phyloP scores from a whole-genome alignment of 2,888 invertebrate genomes.

The Phania funesta region DNA sequence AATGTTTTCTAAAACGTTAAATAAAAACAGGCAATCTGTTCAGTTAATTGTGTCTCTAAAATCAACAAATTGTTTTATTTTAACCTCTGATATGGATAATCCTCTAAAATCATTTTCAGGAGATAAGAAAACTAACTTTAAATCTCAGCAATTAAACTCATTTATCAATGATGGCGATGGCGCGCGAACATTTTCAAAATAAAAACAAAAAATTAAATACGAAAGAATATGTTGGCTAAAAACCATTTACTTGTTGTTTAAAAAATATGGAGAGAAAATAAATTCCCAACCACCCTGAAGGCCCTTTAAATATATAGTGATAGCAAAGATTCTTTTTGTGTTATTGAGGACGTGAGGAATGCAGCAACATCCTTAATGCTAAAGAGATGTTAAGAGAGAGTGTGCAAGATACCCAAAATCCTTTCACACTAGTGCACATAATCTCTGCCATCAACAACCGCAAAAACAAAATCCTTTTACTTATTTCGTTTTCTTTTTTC shows the following conservation, averaged over 20 bases:
- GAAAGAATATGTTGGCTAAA: slow-evolving; percentile 53
- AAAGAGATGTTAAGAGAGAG: not conserved
- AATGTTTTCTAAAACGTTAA: too few species aligned
- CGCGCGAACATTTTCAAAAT: slow-evolving; percentile 1
- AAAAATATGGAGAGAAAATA: not conserved
- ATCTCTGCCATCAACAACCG: slow-evolving; percentile 70
- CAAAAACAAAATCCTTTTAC: slow-evolving; percentile 69
- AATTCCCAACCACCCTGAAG: slow-evolving; percentile 2
- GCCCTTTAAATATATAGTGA: not conserved
- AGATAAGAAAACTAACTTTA: slow-evolving; percentile 37
- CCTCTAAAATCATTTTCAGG: slow-evolving; percentile 42
- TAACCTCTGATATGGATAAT: slow-evolving; percentile 57
- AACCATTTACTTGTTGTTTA: slow-evolving; percentile 53
- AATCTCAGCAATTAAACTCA: slow-evolving; percentile 53
- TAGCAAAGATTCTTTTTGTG: not conserved
- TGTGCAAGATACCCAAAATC: slow-evolving; percentile 62
- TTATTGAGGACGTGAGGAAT: not conserved
- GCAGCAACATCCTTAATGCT: slow-evolving; percentile 7
- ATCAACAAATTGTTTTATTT: slow-evolving; percentile 15
- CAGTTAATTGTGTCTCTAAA: not conserved
- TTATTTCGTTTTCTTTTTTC: slow-evolving; percentile 63
- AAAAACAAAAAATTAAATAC: not conserved
- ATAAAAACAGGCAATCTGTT: too few species aligned
- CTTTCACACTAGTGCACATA: slow-evolving; percentile 70
- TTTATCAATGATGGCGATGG: slow-evolving; percentile 40